Percentiles rank a stretch among this genome's conserved stretches.
These are phyloP conservation scores for Epinephelus coioides DNA, from an alignment of 2,797 vertebrate genomes.

Conservation along the genomic window DNA sequence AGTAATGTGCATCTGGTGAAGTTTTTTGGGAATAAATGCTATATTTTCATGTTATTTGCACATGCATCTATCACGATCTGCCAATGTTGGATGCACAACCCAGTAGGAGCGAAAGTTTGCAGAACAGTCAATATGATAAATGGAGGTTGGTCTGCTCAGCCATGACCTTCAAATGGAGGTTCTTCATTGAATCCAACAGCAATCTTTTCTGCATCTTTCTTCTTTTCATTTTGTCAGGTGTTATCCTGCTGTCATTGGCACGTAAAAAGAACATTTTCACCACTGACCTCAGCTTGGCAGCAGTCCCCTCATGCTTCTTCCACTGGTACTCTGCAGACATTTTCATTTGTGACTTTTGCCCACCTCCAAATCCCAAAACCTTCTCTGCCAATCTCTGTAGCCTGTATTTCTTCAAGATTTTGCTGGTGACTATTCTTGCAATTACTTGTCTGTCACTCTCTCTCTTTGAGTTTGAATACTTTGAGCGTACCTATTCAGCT, in stretches of 20 bases:
- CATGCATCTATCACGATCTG: slow-evolving; percentile 43
- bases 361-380: too few species aligned
- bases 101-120: slow-evolving; percentile 29
- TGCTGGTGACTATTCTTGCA: too few species aligned
- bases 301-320: too few species aligned
- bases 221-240: neutral
- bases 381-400: too few species aligned
- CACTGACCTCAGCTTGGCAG: too few species aligned
- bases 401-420: too few species aligned
- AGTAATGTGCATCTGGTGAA: slow-evolving; percentile 37
- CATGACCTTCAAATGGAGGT: slow-evolving; percentile 4
- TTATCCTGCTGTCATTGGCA: slow-evolving; percentile 35
- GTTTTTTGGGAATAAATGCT: slow-evolving; percentile 36
- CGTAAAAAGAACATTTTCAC: neutral
- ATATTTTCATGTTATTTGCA: slow-evolving; percentile 54
- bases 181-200: slow-evolving; percentile 15
- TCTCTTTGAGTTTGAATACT: too few species aligned
- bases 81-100: slow-evolving; percentile 41
- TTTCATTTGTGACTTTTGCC: too few species aligned
- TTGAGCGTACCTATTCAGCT: too few species aligned
- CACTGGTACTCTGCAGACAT: too few species aligned
- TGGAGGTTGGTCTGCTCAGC: neutral
- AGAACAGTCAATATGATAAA: slow-evolving; percentile 31
- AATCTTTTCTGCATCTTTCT: slow-evolving; percentile 8
- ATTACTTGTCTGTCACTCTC: too few species aligned